A percentile compares a stretch with the other conserved stretches of the same genome.
Conservation (phyloP, 2,888 invertebrate species). For the Brachyptera risi region DNA sequence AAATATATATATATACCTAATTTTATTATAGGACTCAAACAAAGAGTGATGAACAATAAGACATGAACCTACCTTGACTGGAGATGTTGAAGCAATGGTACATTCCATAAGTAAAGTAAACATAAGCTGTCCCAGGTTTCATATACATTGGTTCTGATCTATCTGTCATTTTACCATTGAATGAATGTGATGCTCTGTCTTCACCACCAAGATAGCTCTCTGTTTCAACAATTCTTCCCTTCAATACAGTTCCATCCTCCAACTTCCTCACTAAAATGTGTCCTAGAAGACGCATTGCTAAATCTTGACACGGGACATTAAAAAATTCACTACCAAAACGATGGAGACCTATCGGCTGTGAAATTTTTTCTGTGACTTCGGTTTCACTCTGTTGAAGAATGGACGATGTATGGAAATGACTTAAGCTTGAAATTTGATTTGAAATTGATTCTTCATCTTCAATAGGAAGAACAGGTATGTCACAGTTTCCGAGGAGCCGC, state of each 20-base stretch:
- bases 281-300: slow-evolving; percentile 58
- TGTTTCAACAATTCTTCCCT: slow-evolving; percentile 67
- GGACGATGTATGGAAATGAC: no score
- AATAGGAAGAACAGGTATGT: no score
- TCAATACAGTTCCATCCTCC: slow-evolving; percentile 50
- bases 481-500: no score
- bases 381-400: no score
- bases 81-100: slow-evolving; percentile 71
- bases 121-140: slow-evolving; percentile 64
- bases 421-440: no score
- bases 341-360: not conserved
- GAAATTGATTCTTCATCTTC: no score
- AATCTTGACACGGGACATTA: slow-evolving; percentile 46
- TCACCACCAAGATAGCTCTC: slow-evolving; percentile 64
- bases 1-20: no score
- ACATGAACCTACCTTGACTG: slow-evolving; percentile 50
- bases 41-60: no score
- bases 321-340: slow-evolving; percentile 41
- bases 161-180: slow-evolving; percentile 53
- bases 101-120: slow-evolving; percentile 71
- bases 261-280: slow-evolving; percentile 56
- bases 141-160: slow-evolving; percentile 68
- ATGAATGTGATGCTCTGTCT: slow-evolving; percentile 65
- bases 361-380: no score
- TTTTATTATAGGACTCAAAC: no score